Evolutionary conservation across 2,113 vertebrate species (phyloP).

Genomic region (Anguilla rostrata): DNA sequence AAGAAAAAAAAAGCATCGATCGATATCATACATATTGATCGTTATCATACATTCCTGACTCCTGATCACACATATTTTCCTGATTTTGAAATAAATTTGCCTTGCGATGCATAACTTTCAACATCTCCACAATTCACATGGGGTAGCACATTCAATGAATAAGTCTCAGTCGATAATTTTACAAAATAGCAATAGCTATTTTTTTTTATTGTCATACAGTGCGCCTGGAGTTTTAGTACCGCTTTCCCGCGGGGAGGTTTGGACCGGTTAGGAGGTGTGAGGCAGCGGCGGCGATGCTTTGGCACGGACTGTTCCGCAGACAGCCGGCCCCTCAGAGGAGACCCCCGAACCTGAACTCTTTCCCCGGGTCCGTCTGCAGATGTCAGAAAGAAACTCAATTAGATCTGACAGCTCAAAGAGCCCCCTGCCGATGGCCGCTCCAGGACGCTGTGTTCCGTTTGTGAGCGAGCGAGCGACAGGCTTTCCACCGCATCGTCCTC

Average conservation of each 20-base stretch:
- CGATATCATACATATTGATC: too few species aligned
- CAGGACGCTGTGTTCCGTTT: constrained; percentile 16
- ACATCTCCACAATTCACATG: background rate
- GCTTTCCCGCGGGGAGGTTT: background rate
- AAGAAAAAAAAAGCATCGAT: too few species aligned
- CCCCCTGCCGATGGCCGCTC: constrained; percentile 16
- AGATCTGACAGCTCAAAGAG: constrained; percentile 34
- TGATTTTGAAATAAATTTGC: background rate
- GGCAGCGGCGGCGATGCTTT: too few species aligned
- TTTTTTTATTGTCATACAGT: background rate
- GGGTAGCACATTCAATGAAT: background rate
- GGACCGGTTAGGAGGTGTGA: background rate
- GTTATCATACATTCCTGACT: too few species aligned
- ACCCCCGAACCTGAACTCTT: constrained; percentile 2
- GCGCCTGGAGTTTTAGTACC: background rate
- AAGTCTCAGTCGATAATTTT: background rate
- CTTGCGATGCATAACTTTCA: background rate
- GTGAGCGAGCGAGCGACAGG: constrained; percentile 3
- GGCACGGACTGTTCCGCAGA: background rate
- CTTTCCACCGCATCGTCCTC: background rate
- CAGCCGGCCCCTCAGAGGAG: background rate
- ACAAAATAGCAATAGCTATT: background rate
- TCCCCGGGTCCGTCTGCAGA: constrained; percentile 4
- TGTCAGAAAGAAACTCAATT: background rate
- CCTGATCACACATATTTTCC: background rate